Base-by-base conservation (phyloP, 2,888 invertebrate species). In the Pilophorus perplexus region DNA sequence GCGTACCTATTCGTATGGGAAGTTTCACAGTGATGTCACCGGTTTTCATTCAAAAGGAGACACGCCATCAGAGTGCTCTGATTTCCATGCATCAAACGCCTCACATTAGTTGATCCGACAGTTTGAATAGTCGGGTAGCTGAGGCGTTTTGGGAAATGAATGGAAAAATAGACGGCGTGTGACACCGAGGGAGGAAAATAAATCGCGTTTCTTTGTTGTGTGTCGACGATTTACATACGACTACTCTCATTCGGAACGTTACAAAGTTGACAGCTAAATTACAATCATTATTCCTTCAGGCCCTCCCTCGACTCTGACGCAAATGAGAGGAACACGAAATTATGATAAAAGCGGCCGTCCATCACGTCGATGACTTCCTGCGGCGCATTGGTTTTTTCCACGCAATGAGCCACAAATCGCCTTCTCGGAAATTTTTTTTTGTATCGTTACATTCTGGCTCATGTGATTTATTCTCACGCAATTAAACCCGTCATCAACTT, bases 241-340 rank as follows among this genome's bases (percentile, higher is more conserved):
- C 59, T 25, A 55, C 55, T 59, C 59, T 40, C 40, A 40, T 38
- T 57, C 40, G n/a, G n/a, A n/a, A 42, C 42, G 42, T 42, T 25
- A 42, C 38, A 38, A 55, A 42, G 42, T 27, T 59, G 59, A 59
- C 59, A 59, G 59, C 40, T 59, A 59, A 59, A 59, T 59, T 59
- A 59, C 59, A 23, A 59, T 59, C 40, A 59, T 40, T 40, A 59
- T 42, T 59, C 14, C 16, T 3, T 25, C 42, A 18, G 48, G 3
- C 4, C 18, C 5, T 10, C 14, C 20, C 23, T 27, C 25, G 6
- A 16, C 12, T 20, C 14, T 59, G 59, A 59, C 42, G 27, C 59
- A 25, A 59, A 59, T 59, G 42, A 22, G 42, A 40, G 42, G 59
- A 59, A 59, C 42, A 42, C 42, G 27, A 25, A 59, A 59, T 38